phyloP scores from a whole-genome alignment of 2,888 invertebrate genomes.

The Acleris laterana region DNA sequence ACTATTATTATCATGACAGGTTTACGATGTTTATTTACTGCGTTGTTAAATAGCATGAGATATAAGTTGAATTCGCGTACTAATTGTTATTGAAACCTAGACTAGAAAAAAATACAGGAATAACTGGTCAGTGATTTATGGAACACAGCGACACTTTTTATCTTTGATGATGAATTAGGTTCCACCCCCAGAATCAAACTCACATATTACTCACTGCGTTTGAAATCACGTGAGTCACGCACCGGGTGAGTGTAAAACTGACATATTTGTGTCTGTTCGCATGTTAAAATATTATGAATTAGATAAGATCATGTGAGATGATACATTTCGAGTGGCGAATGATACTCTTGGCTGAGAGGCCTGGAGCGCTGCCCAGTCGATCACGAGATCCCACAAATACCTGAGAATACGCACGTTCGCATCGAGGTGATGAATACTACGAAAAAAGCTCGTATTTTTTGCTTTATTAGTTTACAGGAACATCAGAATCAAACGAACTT shows the following conservation, averaged over 20 bases:
- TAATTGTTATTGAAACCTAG: too few species aligned
- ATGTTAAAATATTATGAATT: slow-evolving; percentile 6
- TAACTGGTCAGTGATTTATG: too few species aligned
- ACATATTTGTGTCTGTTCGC: background rate
- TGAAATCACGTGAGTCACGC: too few species aligned
- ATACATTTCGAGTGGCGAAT: background rate
- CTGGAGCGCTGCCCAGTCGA: slow-evolving; percentile 33
- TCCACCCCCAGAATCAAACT: background rate
- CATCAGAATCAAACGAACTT: too few species aligned
- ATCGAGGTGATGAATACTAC: slow-evolving; percentile 4
- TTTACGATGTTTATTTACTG: slow-evolving; percentile 1
- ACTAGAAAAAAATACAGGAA: too few species aligned
- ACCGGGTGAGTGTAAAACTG: too few species aligned
- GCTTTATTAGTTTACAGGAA: background rate
- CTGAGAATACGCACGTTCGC: slow-evolving; percentile 12
- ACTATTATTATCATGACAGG: background rate
- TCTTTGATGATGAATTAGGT: too few species aligned
- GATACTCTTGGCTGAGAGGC: slow-evolving; percentile 23
- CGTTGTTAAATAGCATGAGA: too few species aligned
- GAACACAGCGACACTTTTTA: too few species aligned
- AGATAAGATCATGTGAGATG: slow-evolving; percentile 20
- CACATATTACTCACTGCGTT: background rate
- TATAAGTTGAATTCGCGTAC: too few species aligned
- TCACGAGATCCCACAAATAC: slow-evolving; percentile 29
- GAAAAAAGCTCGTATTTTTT: background rate